These are phyloP conservation scores for Bilobella aurantiaca DNA, from an alignment of 1,140 invertebrate species.

Conservation along the genomic window DNA sequence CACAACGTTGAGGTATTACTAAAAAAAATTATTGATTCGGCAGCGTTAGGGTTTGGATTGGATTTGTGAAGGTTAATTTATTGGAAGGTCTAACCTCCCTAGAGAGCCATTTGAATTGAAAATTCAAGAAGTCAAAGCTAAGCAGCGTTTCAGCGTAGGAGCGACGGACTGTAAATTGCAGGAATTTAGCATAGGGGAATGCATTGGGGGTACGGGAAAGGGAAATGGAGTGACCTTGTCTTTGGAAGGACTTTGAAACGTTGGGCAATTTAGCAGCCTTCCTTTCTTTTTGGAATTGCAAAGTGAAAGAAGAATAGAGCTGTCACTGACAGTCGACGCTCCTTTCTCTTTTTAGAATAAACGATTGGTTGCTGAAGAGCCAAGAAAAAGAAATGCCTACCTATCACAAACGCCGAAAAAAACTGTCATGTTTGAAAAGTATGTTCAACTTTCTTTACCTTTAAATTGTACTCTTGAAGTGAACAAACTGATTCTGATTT, in stretches of 20 bases:
- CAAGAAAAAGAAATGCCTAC: not conserved
- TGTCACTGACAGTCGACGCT: constrained; percentile 1
- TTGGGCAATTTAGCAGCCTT: not conserved
- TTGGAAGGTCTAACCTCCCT: not conserved
- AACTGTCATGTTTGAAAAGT: not conserved
- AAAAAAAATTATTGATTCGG: not conserved
- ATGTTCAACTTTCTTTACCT: not conserved
- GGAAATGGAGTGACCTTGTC: not conserved
- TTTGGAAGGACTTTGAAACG: no score
- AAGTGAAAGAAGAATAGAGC: constrained; percentile 9
- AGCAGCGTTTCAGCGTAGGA: not conserved
- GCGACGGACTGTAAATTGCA: not conserved
- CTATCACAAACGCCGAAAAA: no score
- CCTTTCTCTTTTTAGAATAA: not conserved
- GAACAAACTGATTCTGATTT: not conserved
- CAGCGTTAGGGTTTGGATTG: not conserved
- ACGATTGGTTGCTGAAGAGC: not conserved
- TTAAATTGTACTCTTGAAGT: not conserved
- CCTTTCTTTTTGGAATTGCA: not conserved
- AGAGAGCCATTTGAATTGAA: not conserved
- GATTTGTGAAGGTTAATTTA: constrained; percentile 1
- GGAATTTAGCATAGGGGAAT: not conserved
- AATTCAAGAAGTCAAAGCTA: not conserved
- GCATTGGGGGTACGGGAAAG: not conserved
- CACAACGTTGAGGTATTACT: not conserved